phyloP scores from a whole-genome alignment of 2,113 vertebrate species.

The Myiozetetes cayanensis region DNA sequence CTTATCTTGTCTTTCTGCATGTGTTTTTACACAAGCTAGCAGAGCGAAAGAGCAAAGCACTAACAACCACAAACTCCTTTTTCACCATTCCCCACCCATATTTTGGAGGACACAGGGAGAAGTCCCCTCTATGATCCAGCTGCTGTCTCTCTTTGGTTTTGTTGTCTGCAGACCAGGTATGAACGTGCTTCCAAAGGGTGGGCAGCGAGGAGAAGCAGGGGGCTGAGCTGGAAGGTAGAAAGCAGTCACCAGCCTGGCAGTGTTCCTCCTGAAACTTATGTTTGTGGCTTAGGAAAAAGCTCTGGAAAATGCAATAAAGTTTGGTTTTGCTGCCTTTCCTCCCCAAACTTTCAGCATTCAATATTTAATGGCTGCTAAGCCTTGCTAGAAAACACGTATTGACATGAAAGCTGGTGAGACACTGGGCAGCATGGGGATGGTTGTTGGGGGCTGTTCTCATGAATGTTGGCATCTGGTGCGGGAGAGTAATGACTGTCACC shows the following conservation, averaged over 20 bases:
- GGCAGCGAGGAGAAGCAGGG: neutral
- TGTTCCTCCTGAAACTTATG: neutral
- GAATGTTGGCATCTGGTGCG: neutral
- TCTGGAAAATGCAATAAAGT: neutral
- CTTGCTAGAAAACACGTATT: neutral
- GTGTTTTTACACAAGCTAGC: conserved; percentile 7
- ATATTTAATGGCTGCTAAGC: neutral
- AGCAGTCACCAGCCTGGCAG: neutral
- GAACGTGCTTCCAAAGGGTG: neutral
- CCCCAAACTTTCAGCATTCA: accelerated
- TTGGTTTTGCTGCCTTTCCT: neutral
- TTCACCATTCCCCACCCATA: conserved; percentile 2
- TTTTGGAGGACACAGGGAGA: conserved; percentile 82
- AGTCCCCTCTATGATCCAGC: conserved; percentile 82
- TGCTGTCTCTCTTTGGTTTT: conserved; percentile 81
- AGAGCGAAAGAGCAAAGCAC: neutral
- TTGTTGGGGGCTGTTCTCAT: neutral
- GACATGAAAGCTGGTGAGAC: neutral
- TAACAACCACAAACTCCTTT: neutral
- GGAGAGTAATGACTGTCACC: neutral
- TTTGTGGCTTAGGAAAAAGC: neutral
- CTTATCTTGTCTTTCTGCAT: conserved; percentile 33
- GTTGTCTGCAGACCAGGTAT: conserved; percentile 86
- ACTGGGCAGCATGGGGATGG: neutral
- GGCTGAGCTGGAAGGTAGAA: neutral